Evolutionary conservation across 2,113 vertebrate genomes (phyloP), one percentile per base, ranked within the genome.

Genomic region (Poeciliopsis turrubarensis): DNA sequence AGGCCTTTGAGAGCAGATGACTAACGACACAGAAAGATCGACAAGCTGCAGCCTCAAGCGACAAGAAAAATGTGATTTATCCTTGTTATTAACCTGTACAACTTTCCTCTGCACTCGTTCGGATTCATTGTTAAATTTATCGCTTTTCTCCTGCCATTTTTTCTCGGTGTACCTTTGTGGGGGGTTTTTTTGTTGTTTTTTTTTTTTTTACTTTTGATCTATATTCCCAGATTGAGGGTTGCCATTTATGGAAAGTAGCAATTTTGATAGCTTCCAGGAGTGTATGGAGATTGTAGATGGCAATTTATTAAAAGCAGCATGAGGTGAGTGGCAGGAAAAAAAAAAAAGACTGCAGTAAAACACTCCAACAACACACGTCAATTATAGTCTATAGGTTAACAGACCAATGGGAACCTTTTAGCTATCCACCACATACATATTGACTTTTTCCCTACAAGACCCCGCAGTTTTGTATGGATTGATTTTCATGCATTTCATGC

Each of bases 61-160:
- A 82, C 29, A 73, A 80, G 88, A 81, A 74, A 81, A 68, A 87
- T 84, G 77, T 85, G 89, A 92, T 91, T 90, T 88, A 91, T 89
- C 82, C 89, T 78, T 66, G 80, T 89, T 86, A 91, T 92, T 92
- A 92, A 89, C 91, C 87, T 86, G 83, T 84, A 86, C 78, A 80
- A 72, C 88, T 89, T 80, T 65, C 85, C 78, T 81, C 10, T 72
- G 72, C 79, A 78, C 79, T 82, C 83, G 88, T 91, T 92, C 76
- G 85, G 80, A 92, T 90, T 89, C 82, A 77, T 63, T 71, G 62
- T 79, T 81, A 72, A 89, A 90, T 83, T 80, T 85, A 87, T 84
- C 71, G 77, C 74, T 78, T 84, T 76, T 15, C 57, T 41, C 1
- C 5, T 1, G 8, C 29, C 70, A 30, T 77, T 76, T 86, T 84